phyloP scores from a whole-genome alignment of 1,140 invertebrate genomes.

The Coptotermes formosanus region DNA sequence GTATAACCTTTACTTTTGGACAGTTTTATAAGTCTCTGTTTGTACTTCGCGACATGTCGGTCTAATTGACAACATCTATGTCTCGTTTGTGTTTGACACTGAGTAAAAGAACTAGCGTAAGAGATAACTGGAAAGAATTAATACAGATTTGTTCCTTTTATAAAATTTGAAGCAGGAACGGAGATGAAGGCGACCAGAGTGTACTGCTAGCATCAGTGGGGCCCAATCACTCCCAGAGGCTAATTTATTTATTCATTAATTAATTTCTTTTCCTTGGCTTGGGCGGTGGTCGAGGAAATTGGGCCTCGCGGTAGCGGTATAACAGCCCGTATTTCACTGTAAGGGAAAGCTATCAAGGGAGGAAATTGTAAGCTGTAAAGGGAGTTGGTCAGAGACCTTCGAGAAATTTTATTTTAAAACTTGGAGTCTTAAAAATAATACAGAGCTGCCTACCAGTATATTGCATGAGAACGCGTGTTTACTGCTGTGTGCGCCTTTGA shows the following conservation, averaged over 20 bases:
- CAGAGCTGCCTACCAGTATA: not conserved
- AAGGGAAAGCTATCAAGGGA: slow-evolving; percentile 14
- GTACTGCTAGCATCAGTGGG: not conserved
- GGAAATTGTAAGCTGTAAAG: not conserved
- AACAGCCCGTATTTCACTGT: not conserved
- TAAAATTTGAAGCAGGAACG: not conserved
- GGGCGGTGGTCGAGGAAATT: not conserved
- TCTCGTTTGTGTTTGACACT: not conserved
- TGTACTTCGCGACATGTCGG: no score
- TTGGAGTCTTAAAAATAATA: not conserved
- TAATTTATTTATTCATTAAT: slow-evolving; percentile 30
- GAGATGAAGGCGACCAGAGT: not conserved
- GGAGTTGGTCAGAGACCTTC: not conserved
- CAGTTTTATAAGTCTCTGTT: no score
- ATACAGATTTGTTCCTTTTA: not conserved
- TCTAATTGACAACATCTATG: no score
- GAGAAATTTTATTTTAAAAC: slow-evolving; percentile 7
- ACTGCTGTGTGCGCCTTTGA: not conserved
- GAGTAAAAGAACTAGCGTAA: not conserved
- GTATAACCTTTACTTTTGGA: no score
- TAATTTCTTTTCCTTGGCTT: slow-evolving; percentile 24
- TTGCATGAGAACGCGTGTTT: not conserved
- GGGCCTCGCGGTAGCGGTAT: not conserved
- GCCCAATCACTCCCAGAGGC: not conserved
- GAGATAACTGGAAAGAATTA: not conserved